phyloP scores from a whole-genome alignment of 1,140 invertebrate genomes.

The Odontomachus brunneus region DNA sequence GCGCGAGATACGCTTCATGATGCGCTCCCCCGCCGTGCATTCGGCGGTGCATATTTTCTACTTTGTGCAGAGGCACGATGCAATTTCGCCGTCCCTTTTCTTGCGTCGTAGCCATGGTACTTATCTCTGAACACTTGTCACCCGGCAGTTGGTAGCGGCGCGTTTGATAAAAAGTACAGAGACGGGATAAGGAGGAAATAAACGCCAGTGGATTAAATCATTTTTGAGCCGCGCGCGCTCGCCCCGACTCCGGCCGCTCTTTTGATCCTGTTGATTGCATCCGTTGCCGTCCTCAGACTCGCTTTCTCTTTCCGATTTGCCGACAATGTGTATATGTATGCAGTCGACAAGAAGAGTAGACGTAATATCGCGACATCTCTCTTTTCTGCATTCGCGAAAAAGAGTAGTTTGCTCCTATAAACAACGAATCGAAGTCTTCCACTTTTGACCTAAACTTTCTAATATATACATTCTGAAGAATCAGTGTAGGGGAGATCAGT shows the following conservation, averaged over 20 bases:
- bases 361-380: background rate
- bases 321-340: background rate
- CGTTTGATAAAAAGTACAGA: constrained; percentile 7
- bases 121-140: constrained; percentile 54
- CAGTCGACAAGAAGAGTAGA: background rate
- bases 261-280: constrained; percentile 72
- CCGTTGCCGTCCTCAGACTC: background rate
- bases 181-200: constrained; percentile 65
- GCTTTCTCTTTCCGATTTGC: background rate
- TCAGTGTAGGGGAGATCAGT: no score
- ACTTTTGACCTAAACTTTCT: no score
- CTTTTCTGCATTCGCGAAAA: constrained; percentile 11
- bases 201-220: constrained; percentile 75
- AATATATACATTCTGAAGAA: no score
- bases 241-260: constrained; percentile 43
- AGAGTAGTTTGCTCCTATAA: background rate
- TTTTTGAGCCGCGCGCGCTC: constrained; percentile 70
- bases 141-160: constrained; percentile 13
- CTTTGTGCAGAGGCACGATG: constrained; percentile 51
- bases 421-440: no score
- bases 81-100: constrained; percentile 42
- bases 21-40: constrained; percentile 22
- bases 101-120: constrained; percentile 29
- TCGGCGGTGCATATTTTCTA: constrained; percentile 32
- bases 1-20: constrained; percentile 10